A percentile compares a stretch with the other conserved stretches of the same genome.
Conservation (phyloP, 2,113 vertebrate genomes). For the Zosterops japonicus region DNA sequence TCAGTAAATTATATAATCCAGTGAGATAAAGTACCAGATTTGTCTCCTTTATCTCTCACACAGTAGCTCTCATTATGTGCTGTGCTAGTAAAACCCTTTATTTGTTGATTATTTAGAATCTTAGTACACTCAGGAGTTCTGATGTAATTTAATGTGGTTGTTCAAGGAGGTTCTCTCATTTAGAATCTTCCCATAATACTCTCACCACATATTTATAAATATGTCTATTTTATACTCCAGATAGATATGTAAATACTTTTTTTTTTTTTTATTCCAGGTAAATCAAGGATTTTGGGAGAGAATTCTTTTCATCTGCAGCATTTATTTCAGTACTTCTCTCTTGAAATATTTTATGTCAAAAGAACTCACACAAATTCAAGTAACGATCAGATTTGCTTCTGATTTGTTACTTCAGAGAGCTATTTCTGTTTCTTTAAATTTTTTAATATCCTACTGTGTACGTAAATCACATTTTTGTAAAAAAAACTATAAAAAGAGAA, state of each 20-base stretch:
- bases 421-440: neutral
- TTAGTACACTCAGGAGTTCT: conserved; percentile 72
- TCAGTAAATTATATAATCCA: conserved; percentile 70
- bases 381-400: conserved; percentile 11
- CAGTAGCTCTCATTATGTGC: conserved; percentile 66
- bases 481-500: neutral
- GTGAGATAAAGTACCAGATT: conserved; percentile 64
- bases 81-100: conserved; percentile 70
- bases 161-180: conserved; percentile 71
- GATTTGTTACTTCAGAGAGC: neutral
- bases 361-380: neutral
- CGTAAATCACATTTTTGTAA: neutral
- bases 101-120: conserved; percentile 77
- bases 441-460: neutral
- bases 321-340: neutral
- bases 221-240: conserved; percentile 49
- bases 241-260: conserved; percentile 1
- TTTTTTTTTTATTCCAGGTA: neutral
- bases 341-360: neutral
- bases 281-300: neutral
- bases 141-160: conserved; percentile 72
- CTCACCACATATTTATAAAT: conserved; percentile 59
- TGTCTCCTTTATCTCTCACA: conserved; percentile 64
- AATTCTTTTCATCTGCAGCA: neutral
- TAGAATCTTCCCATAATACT: conserved; percentile 61